phyloP scores from a whole-genome alignment of 2,113 vertebrate species.

The Talpa occidentalis region DNA sequence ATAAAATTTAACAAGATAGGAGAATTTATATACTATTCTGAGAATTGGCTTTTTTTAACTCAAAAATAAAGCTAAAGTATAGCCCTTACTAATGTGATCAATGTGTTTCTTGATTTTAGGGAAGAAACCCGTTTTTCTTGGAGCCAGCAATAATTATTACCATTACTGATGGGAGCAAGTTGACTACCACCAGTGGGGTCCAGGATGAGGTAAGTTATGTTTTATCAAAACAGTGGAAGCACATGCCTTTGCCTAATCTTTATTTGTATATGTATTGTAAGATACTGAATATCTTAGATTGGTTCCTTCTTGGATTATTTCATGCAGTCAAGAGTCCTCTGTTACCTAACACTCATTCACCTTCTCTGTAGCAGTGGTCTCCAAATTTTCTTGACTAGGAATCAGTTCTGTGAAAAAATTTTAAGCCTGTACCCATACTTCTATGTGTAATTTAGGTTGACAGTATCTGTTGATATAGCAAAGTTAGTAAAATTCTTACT shows the following conservation, averaged over 20 bases:
- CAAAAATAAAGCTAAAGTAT: neutral
- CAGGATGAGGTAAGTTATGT: slow-evolving; percentile 93
- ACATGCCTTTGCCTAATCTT: neutral
- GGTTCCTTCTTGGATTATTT: neutral
- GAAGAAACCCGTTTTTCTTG: slow-evolving; percentile 96
- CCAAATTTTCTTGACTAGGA: slow-evolving; percentile 37
- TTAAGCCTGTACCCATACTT: neutral
- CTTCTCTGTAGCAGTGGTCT: neutral
- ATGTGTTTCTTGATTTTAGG: slow-evolving; percentile 84
- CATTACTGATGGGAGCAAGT: slow-evolving; percentile 95
- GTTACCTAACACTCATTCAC: neutral
- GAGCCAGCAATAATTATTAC: slow-evolving; percentile 96
- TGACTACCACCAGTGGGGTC: slow-evolving; percentile 92
- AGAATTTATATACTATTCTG: neutral
- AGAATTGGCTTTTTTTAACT: slow-evolving; percentile 50
- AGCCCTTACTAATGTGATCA: slow-evolving; percentile 36
- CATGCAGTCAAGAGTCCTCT: neutral
- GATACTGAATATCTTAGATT: neutral
- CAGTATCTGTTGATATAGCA: neutral
- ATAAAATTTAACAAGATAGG: neutral
- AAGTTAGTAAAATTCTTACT: slow-evolving; percentile 48
- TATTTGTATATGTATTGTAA: neutral
- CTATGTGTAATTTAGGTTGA: slow-evolving; percentile 16
- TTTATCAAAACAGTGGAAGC: neutral
- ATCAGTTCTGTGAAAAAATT: slow-evolving; percentile 27